These are phyloP conservation scores for Hycleus cichorii DNA, from an alignment of 1,140 invertebrate species.

Conservation along the genomic window DNA sequence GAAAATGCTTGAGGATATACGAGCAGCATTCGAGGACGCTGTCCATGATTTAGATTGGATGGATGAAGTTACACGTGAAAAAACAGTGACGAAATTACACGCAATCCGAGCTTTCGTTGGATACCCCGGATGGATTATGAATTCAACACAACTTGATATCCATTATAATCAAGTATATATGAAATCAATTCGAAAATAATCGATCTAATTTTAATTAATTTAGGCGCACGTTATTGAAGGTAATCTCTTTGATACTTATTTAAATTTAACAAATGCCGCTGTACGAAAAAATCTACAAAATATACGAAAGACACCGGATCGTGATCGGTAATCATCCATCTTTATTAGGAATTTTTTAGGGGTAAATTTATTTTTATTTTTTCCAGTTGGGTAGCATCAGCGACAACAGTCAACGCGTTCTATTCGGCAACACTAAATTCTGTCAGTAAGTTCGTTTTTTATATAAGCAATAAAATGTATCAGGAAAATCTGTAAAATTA, in stretches of 20 bases:
- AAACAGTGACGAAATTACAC: slow-evolving; percentile 54
- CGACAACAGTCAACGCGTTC: slow-evolving; percentile 69
- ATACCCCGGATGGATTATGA: slow-evolving; percentile 64
- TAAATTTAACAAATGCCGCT: slow-evolving; percentile 50
- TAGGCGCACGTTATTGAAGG: slow-evolving; percentile 55
- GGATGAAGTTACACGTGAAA: slow-evolving; percentile 58
- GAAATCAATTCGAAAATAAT: not conserved
- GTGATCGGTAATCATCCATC: slow-evolving; percentile 16
- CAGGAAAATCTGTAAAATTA: slow-evolving; percentile 22
- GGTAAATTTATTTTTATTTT: slow-evolving; percentile 21
- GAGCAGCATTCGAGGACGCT: slow-evolving; percentile 62
- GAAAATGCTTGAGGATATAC: slow-evolving; percentile 69
- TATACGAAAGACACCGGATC: slow-evolving; percentile 52
- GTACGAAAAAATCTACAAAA: slow-evolving; percentile 54
- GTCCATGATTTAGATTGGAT: slow-evolving; percentile 68
- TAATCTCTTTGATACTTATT: slow-evolving; percentile 52
- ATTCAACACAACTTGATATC: slow-evolving; percentile 45
- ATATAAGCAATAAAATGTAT: slow-evolving; percentile 16
- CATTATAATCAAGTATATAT: slow-evolving; percentile 51
- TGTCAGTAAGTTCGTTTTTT: slow-evolving; percentile 58
- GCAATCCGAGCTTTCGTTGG: slow-evolving; percentile 64
- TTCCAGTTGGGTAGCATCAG: slow-evolving; percentile 57
- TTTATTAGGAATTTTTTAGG: slow-evolving; percentile 12
- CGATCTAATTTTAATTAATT: not conserved
- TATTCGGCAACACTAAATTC: slow-evolving; percentile 74